phyloP scores from a whole-genome alignment of 2,888 invertebrate species.

The Exephanes ischioxanthus region DNA sequence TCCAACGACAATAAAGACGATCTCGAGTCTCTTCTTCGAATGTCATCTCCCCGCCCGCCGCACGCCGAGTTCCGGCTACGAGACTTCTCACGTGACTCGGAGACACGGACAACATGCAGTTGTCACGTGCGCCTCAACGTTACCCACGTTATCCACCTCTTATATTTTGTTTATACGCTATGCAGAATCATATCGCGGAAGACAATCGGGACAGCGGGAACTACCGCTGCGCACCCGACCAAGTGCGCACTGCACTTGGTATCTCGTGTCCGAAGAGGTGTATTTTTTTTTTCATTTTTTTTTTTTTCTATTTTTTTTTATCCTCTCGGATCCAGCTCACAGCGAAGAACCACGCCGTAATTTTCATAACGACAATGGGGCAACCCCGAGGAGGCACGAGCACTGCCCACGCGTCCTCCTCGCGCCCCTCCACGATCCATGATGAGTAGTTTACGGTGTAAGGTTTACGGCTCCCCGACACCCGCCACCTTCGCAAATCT shows the following conservation, averaged over 20 bases:
- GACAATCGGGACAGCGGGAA: constrained; percentile 2
- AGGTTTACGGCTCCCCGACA: constrained; percentile 69
- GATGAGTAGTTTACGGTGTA: constrained; percentile 76
- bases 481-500: constrained; percentile 76
- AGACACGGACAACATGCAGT: background rate
- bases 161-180: background rate
- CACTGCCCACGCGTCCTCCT: constrained; percentile 56
- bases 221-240: background rate
- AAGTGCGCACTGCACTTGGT: constrained; percentile 7
- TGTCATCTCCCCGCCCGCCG: background rate
- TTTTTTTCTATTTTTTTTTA: constrained; percentile 4
- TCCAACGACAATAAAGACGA: background rate
- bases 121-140: constrained; percentile 7
- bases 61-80: background rate
- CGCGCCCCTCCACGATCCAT: constrained; percentile 57
- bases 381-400: constrained; percentile 37
- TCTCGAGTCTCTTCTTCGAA: background rate
- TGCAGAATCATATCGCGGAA: background rate
- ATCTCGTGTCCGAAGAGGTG: background rate
- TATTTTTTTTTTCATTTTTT: background rate
- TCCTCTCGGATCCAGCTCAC: background rate
- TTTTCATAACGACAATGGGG: constrained; percentile 78
- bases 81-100: background rate
- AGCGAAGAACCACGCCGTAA: constrained; percentile 71
- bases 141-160: background rate